Percentiles rank a stretch among this genome's conserved stretches.
phyloP scores from a whole-genome alignment of 2,888 invertebrate species.

The Tridacna gigas region DNA sequence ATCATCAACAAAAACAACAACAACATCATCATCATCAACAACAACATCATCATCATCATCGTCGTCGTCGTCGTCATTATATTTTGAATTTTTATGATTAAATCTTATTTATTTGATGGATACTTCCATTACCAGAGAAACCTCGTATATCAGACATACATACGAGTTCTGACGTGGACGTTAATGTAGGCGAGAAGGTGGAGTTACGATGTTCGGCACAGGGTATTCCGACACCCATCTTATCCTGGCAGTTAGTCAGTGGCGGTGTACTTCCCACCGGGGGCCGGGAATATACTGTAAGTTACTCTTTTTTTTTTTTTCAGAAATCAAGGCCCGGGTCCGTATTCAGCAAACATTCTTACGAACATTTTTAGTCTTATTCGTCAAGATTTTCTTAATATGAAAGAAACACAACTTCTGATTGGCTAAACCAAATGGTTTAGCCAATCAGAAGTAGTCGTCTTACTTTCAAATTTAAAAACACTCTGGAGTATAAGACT shows the following conservation, averaged over 20 bases:
- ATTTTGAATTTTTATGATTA: too few species aligned
- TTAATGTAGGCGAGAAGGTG: conserved; percentile 72
- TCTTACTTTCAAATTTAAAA: too few species aligned
- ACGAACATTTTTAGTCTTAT: neutral
- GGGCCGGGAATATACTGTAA: conserved; percentile 73
- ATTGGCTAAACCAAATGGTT: neutral
- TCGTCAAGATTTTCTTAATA: neutral
- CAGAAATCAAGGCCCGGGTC: neutral
- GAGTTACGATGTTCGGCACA: conserved; percentile 74
- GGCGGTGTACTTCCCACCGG: conserved; percentile 77
- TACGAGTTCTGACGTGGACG: conserved; percentile 77
- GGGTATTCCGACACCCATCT: conserved; percentile 74
- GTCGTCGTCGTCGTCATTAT: neutral
- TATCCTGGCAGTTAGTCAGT: conserved; percentile 78
- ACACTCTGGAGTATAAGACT: neutral
- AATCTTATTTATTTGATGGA: too few species aligned
- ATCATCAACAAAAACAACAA: neutral
- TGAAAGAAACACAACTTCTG: neutral
- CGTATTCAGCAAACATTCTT: neutral
- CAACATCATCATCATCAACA: neutral
- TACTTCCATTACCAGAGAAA: conserved; percentile 59
- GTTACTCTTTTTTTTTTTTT: neutral
- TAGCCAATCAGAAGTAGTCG: neutral
- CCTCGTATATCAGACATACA: conserved; percentile 76
- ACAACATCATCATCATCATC: neutral